Percentiles rank a stretch among this genome's conserved stretches.
Evolutionary conservation across 2,888 invertebrate genomes (phyloP).

Genomic region (Zaprionus lineosus): DNA sequence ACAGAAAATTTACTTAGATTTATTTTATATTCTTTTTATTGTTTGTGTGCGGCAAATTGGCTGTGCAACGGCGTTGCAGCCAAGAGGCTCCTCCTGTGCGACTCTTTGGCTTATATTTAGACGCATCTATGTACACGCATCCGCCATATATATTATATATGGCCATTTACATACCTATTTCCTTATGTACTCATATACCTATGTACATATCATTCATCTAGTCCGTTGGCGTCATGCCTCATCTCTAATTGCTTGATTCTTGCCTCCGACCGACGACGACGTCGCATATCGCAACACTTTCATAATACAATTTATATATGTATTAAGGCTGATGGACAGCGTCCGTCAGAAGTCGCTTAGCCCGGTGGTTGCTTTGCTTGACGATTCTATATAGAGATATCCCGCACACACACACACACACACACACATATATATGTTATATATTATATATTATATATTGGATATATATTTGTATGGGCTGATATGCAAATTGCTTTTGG

Average conservation of each 20-base stretch:
- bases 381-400: slow-evolving; percentile 23
- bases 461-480: slow-evolving; percentile 33
- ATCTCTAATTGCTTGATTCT: slow-evolving; percentile 44
- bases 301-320: slow-evolving; percentile 21
- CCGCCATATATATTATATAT: not conserved
- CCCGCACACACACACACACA: not conserved
- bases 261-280: slow-evolving; percentile 12
- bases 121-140: not conserved
- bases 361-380: slow-evolving; percentile 33
- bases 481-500: slow-evolving; percentile 68
- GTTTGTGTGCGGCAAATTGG: slow-evolving; percentile 58
- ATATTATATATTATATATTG: slow-evolving; percentile 21
- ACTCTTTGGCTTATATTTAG: slow-evolving; percentile 38
- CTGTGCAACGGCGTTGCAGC: slow-evolving; percentile 52
- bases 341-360: slow-evolving; percentile 31
- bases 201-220: not conserved
- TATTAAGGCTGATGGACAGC: slow-evolving; percentile 53
- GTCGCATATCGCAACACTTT: slow-evolving; percentile 26
- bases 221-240: slow-evolving; percentile 52
- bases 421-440: not conserved
- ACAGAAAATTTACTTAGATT: slow-evolving; percentile 47
- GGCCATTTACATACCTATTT: not conserved
- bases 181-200: slow-evolving; percentile 3
- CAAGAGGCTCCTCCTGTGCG: slow-evolving; percentile 25
- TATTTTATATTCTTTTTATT: slow-evolving; percentile 25